Evolutionary conservation across 2,113 vertebrate species (phyloP).

Genomic region (Typhlomys cinereus): DNA sequence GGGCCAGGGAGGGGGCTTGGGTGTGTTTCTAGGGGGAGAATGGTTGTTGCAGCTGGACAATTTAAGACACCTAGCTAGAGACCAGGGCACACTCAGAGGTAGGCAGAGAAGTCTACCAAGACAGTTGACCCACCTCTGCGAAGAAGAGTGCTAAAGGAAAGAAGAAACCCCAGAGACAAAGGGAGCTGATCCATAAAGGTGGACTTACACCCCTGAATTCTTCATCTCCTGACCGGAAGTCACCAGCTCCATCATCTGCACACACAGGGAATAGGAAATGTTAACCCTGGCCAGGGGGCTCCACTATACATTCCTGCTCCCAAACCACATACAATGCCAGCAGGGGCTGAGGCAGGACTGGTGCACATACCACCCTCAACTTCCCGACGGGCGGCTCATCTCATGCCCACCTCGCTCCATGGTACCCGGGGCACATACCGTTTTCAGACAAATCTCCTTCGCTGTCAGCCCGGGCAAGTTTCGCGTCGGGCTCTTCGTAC

Average conservation of each 20-base stretch:
- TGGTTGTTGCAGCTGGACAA: not conserved
- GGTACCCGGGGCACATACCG: slow-evolving; percentile 66
- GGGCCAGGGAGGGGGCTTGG: not conserved
- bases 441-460: slow-evolving; percentile 84
- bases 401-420: accelerated
- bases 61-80: not conserved
- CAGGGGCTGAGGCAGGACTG: accelerated
- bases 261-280: slow-evolving; percentile 6
- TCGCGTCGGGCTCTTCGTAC: slow-evolving; percentile 81
- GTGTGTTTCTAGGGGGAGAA: not conserved
- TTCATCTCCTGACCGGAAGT: slow-evolving; percentile 84
- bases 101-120: not conserved
- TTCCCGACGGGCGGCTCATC: not conserved
- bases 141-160: not conserved
- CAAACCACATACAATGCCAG: not conserved
- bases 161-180: not conserved
- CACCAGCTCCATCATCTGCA: slow-evolving; percentile 83
- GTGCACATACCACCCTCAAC: accelerated
- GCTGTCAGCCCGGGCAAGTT: slow-evolving; percentile 82
- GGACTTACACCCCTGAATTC: slow-evolving; percentile 84
- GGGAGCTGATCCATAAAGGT: not conserved
- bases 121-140: not conserved
- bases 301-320: not conserved
- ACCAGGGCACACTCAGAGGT: not conserved
- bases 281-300: not conserved